Conservation (phyloP, 2,113 vertebrate genomes). For the Brachionichthys hirsutus region DNA sequence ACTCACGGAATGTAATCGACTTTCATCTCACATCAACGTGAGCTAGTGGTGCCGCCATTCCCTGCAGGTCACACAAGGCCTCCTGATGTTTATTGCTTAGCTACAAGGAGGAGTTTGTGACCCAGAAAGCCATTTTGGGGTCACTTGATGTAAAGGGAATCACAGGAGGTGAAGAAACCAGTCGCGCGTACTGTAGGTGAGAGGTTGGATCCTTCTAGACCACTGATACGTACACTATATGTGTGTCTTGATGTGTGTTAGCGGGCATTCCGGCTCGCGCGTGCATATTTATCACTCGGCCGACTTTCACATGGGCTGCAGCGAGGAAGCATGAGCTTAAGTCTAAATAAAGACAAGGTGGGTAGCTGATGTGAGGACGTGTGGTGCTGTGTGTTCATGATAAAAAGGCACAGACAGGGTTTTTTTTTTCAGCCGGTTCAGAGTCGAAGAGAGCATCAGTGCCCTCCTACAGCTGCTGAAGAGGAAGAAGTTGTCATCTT, state of each 20-base stretch:
- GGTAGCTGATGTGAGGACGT: constrained; percentile 34
- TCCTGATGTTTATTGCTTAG: constrained; percentile 31
- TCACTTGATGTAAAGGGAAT: constrained; percentile 17
- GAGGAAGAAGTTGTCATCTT: not conserved
- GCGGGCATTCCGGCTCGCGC: constrained; percentile 36
- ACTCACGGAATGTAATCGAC: constrained; percentile 32
- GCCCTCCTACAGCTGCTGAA: not conserved
- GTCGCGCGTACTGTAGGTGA: constrained; percentile 48
- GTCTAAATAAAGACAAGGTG: constrained; percentile 67
- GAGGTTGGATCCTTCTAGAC: constrained; percentile 38
- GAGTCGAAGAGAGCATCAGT: not conserved
- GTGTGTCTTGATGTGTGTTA: constrained; percentile 28
- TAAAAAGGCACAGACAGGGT: constrained; percentile 25
- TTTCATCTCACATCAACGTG: constrained; percentile 32
- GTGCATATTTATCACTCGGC: constrained; percentile 49
- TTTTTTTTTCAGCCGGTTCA: constrained; percentile 36
- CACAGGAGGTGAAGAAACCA: constrained; percentile 16
- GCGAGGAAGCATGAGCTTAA: constrained; percentile 44
- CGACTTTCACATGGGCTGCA: constrained; percentile 30
- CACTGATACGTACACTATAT: constrained; percentile 11
- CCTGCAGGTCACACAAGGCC: constrained; percentile 25
- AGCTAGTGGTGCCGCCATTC: constrained; percentile 21
- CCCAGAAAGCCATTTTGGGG: constrained; percentile 34
- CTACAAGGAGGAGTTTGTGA: constrained; percentile 35
- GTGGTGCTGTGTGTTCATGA: constrained; percentile 14